These are phyloP conservation scores for Chloroceryle aenea DNA, from an alignment of 2,113 vertebrate genomes.

Conservation along the genomic window DNA sequence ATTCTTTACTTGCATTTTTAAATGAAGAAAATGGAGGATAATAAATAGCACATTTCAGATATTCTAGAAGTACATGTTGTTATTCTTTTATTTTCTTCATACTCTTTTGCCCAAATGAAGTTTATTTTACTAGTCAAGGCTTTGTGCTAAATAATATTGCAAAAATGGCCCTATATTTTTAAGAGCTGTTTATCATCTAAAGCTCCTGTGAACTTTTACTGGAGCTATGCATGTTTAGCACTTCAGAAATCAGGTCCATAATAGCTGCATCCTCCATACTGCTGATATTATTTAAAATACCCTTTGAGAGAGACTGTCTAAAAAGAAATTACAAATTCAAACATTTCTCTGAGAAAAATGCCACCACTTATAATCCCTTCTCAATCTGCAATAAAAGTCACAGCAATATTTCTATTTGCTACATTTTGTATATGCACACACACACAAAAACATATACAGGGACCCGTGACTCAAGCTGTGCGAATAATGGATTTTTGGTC, in stretches of 20 bases:
- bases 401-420: slow-evolving; percentile 40
- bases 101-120: not conserved
- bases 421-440: not conserved
- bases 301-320: not conserved
- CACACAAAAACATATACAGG: not conserved
- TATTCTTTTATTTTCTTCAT: not conserved
- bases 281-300: not conserved
- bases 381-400: not conserved
- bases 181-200: not conserved
- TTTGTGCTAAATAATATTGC: not conserved
- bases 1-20: slow-evolving; percentile 57
- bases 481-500: slow-evolving; percentile 28
- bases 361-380: not conserved
- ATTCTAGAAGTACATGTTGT: not conserved
- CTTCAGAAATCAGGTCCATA: not conserved
- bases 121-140: not conserved
- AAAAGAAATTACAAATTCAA: not conserved
- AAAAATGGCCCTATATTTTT: not conserved
- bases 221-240: not conserved
- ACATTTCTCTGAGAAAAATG: not conserved
- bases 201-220: not conserved
- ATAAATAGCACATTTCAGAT: not conserved
- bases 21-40: slow-evolving; percentile 30
- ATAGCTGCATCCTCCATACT: not conserved
- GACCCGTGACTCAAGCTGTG: not conserved